A percentile compares a stretch with the other conserved stretches of the same genome.
These are phyloP conservation scores for Ciconia maguari DNA, from an alignment of 2,113 vertebrate species.

Conservation along the genomic window DNA sequence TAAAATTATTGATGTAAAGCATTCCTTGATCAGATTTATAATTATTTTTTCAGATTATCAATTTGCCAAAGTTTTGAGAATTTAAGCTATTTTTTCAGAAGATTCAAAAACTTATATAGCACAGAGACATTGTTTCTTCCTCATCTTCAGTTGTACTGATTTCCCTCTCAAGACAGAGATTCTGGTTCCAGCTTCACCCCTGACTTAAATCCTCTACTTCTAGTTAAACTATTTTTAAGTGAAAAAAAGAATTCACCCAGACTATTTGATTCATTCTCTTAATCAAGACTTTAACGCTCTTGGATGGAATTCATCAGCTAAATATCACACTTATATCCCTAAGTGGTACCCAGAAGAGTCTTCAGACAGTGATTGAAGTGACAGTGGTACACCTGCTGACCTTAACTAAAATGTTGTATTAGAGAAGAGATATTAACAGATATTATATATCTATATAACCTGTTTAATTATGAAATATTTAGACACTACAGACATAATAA, in stretches of 20 bases:
- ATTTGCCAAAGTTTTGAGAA: neutral
- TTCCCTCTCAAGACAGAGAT: neutral
- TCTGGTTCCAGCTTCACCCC: neutral
- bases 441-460: neutral
- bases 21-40: conserved; percentile 3
- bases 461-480: neutral
- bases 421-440: neutral
- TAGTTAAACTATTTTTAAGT: neutral
- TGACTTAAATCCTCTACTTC: neutral
- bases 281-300: neutral
- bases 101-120: neutral
- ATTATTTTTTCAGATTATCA: neutral
- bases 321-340: neutral
- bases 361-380: neutral
- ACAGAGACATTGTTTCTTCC: neutral
- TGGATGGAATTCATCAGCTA: neutral
- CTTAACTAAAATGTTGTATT: neutral
- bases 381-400: neutral
- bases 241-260: neutral
- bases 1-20: neutral
- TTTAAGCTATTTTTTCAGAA: neutral
- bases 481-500: neutral
- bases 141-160: neutral
- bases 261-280: neutral
- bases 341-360: neutral